These are phyloP conservation scores for Odontophorus gujanensis DNA, from an alignment of 2,113 vertebrate species.

Conservation along the genomic window DNA sequence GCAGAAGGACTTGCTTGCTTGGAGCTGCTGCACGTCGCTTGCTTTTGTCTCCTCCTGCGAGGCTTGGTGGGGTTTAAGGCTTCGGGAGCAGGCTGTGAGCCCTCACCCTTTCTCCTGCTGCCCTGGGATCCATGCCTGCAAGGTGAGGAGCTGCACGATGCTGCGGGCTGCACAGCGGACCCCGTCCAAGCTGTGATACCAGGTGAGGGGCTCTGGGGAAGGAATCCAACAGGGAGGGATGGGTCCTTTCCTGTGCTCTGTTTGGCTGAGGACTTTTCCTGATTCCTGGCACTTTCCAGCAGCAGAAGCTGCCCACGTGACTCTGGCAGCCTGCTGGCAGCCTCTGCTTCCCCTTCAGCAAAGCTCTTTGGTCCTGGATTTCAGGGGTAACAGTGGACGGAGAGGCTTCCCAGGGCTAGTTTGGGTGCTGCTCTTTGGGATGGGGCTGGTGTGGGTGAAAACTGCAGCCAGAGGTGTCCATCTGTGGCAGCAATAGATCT, in stretches of 20 bases:
- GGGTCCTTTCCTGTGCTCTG: not conserved
- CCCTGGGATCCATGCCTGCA: accelerated
- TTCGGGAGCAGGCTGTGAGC: not conserved
- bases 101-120: not conserved
- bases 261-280: not conserved
- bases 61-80: accelerated
- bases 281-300: accelerated
- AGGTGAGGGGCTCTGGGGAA: not conserved
- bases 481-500: not conserved
- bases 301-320: not conserved
- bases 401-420: conserved; percentile 17
- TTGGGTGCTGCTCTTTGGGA: not conserved
- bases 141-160: not conserved
- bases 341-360: not conserved
- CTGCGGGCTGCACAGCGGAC: accelerated
- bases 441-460: not conserved
- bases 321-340: not conserved
- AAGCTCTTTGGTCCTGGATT: not conserved
- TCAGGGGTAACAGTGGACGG: not conserved
- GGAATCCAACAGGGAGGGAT: accelerated
- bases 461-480: conserved; percentile 20
- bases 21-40: not conserved
- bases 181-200: accelerated
- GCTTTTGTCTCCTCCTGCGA: accelerated
- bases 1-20: accelerated